Base-by-base conservation (phyloP, 2,797 vertebrate genomes). In the Pangasius mekongensis region DNA sequence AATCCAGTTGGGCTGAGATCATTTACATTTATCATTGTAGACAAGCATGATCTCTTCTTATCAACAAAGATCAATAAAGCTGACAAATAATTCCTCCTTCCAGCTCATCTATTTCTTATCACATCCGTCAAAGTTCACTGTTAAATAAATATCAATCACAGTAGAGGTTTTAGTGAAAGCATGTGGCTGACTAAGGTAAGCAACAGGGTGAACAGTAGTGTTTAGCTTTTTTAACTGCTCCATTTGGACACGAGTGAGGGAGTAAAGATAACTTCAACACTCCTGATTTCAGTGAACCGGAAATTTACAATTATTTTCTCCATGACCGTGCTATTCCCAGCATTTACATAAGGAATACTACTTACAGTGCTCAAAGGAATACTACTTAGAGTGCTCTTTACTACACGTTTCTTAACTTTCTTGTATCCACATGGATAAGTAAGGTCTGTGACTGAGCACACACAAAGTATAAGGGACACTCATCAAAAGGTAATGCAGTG, bases 1-100 rank as follows among this genome's bases (percentile, higher is more conserved):
- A 85, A 64, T 64, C 60, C 74, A 87, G 43, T 67, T 67, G 58
- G n/a, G 56, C 30, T 81, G 33, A 9, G 47, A 49, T 85, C 56
- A 67, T 49, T 49, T 81, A 89, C 52, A 47, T 78, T 67, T 43
- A 43, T 43, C 43, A 43, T 7, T 85, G 62, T 80, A 82, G 74
- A 67, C 49, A 78, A 80, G 77, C 18, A 76, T 27, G 43, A 49
- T 27, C 47, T 77, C 74, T 77, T 77, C 47, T 52, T n/a, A 49
- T 52, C 74, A 30, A 52, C 47, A 36, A 84, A 89, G 73, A 88
- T 87, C 84, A 87, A 85, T 85, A 80, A 47, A 86, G 60, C 24
- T 74, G 56, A 43, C 14, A 67, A 24, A 52, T 43, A 36, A 36
- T 58, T 36, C 52, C 20, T 56, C 16, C 54, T 9, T 58, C 33